Evolutionary conservation across 2,113 vertebrate species (phyloP).

Genomic region (Catharus fuscescens): DNA sequence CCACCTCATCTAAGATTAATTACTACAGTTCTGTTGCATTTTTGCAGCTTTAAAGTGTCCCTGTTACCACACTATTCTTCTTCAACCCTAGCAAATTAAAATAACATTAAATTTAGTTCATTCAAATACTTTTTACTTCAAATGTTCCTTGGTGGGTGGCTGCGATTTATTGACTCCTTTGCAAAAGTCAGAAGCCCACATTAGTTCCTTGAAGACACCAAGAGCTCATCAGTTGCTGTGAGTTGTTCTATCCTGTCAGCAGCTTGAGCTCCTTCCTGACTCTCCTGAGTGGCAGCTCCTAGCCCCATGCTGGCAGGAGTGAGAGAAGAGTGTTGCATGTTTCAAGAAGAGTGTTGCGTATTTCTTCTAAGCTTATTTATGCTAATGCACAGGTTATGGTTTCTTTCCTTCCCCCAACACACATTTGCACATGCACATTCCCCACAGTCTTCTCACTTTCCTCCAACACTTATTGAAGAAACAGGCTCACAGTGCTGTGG

Average conservation of each 20-base stretch:
- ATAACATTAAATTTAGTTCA: neutral
- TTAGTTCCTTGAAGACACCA: neutral
- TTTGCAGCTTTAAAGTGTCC: neutral
- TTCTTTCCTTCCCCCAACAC: neutral
- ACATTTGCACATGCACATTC: neutral
- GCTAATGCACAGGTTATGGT: neutral
- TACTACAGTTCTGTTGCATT: neutral
- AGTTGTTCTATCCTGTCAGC: neutral
- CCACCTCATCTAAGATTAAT: neutral
- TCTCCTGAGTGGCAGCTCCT: neutral
- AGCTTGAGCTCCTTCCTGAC: neutral
- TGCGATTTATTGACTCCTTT: neutral
- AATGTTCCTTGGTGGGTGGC: neutral
- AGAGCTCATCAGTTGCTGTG: neutral
- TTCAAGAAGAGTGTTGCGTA: neutral
- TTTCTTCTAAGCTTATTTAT: neutral
- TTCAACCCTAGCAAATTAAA: neutral
- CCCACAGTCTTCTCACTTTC: neutral
- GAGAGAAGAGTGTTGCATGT: neutral
- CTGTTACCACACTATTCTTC: neutral
- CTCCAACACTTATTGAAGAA: neutral
- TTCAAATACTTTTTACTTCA: neutral
- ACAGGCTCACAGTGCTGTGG: neutral
- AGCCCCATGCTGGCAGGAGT: neutral
- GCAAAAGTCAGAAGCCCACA: neutral